Evolutionary conservation across 2,888 invertebrate species (phyloP).

Genomic region (Noctua pronuba): DNA sequence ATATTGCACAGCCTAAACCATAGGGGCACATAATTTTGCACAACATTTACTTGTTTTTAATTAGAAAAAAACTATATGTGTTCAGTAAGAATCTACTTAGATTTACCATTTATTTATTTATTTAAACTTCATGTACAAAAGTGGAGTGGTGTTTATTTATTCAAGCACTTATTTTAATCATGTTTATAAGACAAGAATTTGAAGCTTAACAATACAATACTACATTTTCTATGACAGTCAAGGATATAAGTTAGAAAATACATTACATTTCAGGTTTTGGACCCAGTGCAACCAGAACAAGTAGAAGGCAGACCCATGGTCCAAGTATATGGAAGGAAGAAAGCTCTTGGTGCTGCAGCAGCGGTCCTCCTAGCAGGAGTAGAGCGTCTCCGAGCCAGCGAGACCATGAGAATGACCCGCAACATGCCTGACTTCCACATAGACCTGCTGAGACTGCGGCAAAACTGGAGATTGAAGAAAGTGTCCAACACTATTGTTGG

Average conservation of each 20-base stretch:
- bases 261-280: slow-evolving; percentile 89
- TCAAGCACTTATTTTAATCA: neutral
- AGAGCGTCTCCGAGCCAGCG: slow-evolving; percentile 95
- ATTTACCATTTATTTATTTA: neutral
- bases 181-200: neutral
- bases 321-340: slow-evolving; percentile 97
- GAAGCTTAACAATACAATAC: neutral
- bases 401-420: slow-evolving; percentile 93
- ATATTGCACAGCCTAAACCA: neutral
- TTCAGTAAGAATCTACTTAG: neutral
- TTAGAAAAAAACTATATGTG: neutral
- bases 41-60: neutral
- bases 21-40: neutral
- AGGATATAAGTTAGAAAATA: neutral
- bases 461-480: slow-evolving; percentile 99
- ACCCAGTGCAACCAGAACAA: slow-evolving; percentile 96
- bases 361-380: slow-evolving; percentile 96
- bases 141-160: too few relatives aligned
- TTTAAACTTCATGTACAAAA: too few relatives aligned
- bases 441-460: slow-evolving; percentile 96
- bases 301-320: slow-evolving; percentile 96
- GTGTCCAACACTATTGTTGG: slow-evolving; percentile 98
- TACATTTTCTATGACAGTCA: neutral
- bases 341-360: slow-evolving; percentile 96
- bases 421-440: slow-evolving; percentile 97